Evolutionary conservation across 2,113 vertebrate species (phyloP).

Genomic region (Poeciliopsis prolifica): DNA sequence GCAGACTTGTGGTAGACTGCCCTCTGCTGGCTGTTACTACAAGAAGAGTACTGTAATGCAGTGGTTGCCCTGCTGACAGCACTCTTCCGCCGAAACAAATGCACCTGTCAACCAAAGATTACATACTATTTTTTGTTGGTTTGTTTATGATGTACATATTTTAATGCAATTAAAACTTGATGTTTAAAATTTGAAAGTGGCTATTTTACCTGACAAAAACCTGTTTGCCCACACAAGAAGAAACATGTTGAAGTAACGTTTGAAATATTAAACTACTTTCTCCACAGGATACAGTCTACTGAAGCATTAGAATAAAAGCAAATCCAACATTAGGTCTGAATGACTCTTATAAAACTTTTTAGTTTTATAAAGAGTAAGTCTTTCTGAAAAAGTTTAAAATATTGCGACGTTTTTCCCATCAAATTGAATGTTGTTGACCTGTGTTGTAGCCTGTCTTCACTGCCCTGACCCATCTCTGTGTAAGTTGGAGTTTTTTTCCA

Average conservation of each 20-base stretch:
- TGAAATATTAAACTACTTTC: not conserved
- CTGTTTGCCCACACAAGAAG: not conserved
- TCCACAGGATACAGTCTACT: not conserved
- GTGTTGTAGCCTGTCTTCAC: not conserved
- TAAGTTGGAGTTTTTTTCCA: not conserved
- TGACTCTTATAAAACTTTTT: too few relatives aligned
- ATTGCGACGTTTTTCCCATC: not conserved
- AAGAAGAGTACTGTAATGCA: slow-evolving; percentile 15
- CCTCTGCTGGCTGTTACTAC: too few relatives aligned
- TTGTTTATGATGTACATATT: too few relatives aligned
- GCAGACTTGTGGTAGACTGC: too few relatives aligned
- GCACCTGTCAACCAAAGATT: slow-evolving; percentile 8
- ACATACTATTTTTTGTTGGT: too few relatives aligned
- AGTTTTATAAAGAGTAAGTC: too few relatives aligned
- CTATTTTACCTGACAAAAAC: not conserved
- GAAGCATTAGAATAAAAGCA: not conserved
- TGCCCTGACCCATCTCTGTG: not conserved
- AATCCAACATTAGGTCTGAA: not conserved
- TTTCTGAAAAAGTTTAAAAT: not conserved
- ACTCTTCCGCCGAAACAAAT: rapidly evolving
- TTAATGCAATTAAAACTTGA: too few relatives aligned
- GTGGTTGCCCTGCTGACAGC: rapidly evolving
- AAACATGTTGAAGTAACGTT: not conserved
- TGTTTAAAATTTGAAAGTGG: too few relatives aligned
- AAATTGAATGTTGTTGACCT: not conserved